These are phyloP conservation scores for Phyllotreta striolata DNA, from an alignment of 2,888 invertebrate genomes.

Conservation along the genomic window DNA sequence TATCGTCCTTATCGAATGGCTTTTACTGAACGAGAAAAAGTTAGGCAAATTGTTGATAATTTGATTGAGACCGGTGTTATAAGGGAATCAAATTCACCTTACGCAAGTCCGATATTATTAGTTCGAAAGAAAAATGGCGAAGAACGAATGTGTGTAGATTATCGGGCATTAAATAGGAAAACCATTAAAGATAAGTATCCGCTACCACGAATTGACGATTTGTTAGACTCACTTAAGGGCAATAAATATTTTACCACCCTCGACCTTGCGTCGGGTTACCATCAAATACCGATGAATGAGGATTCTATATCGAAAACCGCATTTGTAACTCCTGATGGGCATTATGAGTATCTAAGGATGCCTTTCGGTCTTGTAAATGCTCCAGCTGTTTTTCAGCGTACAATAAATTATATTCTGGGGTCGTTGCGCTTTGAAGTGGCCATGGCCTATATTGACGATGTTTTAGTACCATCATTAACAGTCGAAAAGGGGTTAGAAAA, in stretches of 20 bases:
- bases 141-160: conserved; percentile 48
- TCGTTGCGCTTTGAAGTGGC: conserved; percentile 22
- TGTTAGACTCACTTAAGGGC: conserved; percentile 46
- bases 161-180: conserved; percentile 49
- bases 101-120: conserved; percentile 36
- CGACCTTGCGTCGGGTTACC: no score
- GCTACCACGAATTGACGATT: conserved; percentile 51
- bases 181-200: conserved; percentile 52
- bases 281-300: no score
- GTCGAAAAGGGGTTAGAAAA: conserved; percentile 37
- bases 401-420: conserved; percentile 34
- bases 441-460: conserved; percentile 40
- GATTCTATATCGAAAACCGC: no score
- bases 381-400: no score
- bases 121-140: conserved; percentile 43
- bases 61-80: conserved; percentile 33
- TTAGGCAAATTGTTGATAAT: conserved; percentile 35
- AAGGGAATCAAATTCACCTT: conserved; percentile 36
- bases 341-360: conserved; percentile 53
- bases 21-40: conserved; percentile 34
- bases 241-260: conserved; percentile 48
- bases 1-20: conserved; percentile 39
- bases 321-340: no score
- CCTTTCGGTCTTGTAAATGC: no score
- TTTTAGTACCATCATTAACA: conserved; percentile 38